These are phyloP conservation scores for Tetramorium bicarinatum DNA, from an alignment of 2,888 invertebrate species.

Conservation along the genomic window DNA sequence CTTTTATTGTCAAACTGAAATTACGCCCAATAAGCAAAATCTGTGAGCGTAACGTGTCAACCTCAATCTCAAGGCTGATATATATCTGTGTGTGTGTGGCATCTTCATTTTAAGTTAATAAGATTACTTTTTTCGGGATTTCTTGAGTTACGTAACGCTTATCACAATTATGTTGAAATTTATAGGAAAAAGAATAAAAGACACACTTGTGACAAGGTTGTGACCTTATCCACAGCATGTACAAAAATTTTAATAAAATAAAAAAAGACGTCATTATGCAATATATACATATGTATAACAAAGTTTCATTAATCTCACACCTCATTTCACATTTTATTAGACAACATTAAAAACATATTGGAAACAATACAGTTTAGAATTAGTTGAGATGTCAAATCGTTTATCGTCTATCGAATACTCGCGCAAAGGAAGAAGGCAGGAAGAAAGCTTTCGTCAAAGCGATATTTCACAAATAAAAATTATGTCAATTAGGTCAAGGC, in stretches of 20 bases:
- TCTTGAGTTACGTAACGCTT: background rate
- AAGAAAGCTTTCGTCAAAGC: conserved; percentile 30
- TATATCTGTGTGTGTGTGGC: background rate
- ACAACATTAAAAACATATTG: background rate
- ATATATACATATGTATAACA: background rate
- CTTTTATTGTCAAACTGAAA: background rate
- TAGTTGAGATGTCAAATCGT: background rate
- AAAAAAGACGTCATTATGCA: background rate
- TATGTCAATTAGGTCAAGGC: conserved; percentile 54
- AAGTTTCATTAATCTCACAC: background rate
- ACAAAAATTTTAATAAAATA: conserved; percentile 19
- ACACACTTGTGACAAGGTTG: background rate
- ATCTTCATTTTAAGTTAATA: background rate
- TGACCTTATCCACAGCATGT: background rate
- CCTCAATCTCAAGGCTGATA: background rate
- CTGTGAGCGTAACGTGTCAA: background rate
- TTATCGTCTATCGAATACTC: background rate
- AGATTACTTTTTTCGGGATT: background rate
- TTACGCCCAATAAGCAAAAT: background rate
- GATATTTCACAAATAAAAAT: conserved; percentile 14
- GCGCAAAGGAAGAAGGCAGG: background rate
- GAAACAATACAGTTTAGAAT: background rate
- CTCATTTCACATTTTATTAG: background rate
- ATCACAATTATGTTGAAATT: background rate
- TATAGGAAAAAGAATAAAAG: background rate